Conservation (phyloP, 2,113 vertebrate genomes). For the Semnopithecus entellus region DNA sequence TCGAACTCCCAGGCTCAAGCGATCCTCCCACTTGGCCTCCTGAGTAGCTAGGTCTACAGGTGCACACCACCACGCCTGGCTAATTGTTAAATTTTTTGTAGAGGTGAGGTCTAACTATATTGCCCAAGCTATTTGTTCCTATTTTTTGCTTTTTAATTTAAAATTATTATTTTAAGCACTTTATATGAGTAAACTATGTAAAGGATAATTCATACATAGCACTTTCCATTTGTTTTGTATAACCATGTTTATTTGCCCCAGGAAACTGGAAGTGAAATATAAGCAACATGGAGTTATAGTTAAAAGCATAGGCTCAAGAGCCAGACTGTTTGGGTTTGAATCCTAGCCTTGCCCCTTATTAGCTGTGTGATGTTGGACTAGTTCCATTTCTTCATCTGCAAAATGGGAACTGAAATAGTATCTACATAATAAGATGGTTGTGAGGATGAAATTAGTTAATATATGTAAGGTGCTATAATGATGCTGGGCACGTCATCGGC, state of each 20-base stretch:
- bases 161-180: constrained; percentile 26
- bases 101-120: too few relatives aligned
- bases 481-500: not conserved
- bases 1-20: too few relatives aligned
- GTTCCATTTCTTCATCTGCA: not conserved
- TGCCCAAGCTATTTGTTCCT: too few relatives aligned
- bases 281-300: not conserved
- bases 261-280: not conserved
- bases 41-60: too few relatives aligned
- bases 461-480: not conserved
- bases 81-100: too few relatives aligned
- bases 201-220: not conserved
- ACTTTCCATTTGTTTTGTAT: not conserved
- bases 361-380: not conserved
- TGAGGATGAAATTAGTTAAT: constrained; percentile 29
- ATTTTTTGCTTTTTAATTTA: constrained; percentile 24
- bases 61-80: accelerated
- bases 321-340: not conserved
- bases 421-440: not conserved
- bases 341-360: not conserved
- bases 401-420: not conserved
- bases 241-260: not conserved
- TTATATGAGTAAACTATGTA: not conserved
- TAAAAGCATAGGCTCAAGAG: not conserved
- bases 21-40: too few relatives aligned